Evolutionary conservation across 2,113 vertebrate genomes (phyloP).

Genomic region (Sardina pilchardus): DNA sequence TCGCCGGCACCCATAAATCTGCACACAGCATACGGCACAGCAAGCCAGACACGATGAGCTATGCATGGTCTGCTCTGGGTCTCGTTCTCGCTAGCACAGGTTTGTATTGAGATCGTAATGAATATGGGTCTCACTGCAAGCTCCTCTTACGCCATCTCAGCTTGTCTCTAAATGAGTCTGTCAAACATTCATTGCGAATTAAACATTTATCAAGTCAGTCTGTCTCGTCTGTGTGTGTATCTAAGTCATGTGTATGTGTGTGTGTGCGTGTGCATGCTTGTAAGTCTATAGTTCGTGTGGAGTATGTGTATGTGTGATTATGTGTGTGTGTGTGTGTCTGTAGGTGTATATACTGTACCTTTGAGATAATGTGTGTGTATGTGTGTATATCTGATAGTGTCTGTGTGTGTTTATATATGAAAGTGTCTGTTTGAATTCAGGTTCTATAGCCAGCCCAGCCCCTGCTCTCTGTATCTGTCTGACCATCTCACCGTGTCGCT

Average conservation of each 20-base stretch:
- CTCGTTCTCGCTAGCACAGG: neutral
- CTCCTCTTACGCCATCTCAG: neutral
- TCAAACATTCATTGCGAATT: neutral
- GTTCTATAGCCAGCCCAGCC: neutral
- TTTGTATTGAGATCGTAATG: conserved; percentile 1
- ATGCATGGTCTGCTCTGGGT: neutral
- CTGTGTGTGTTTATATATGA: conserved; percentile 24
- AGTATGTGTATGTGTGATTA: neutral
- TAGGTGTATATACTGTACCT: neutral
- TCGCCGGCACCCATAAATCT: neutral
- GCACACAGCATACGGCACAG: neutral
- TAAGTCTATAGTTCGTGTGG: neutral
- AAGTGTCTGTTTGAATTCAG: conserved; percentile 23
- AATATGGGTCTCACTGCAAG: neutral
- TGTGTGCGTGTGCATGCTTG: neutral
- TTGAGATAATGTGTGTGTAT: neutral
- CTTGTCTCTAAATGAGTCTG: neutral
- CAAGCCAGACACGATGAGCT: neutral
- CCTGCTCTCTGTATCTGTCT: neutral
- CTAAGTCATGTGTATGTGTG: neutral
- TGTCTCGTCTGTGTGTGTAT: neutral
- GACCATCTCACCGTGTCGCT: conserved; percentile 19
- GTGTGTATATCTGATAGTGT: conserved; percentile 24
- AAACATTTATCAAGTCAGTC: neutral
- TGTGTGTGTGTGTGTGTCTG: neutral